Evolutionary conservation across 2,797 vertebrate species (phyloP), one percentile per base, ranked within the genome.

Genomic region (Manis javanica): DNA sequence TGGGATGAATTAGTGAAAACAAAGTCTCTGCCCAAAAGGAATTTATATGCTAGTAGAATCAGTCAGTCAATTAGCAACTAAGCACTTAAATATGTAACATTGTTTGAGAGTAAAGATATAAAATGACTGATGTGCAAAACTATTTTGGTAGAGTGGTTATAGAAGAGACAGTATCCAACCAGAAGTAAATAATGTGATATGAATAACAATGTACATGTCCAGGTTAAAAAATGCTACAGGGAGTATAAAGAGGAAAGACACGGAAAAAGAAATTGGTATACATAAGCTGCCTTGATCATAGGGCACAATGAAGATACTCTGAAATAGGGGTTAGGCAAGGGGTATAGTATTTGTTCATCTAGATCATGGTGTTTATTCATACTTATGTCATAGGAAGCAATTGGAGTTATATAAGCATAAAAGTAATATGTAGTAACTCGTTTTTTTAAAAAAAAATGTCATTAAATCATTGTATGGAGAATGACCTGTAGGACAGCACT

Each of bases 1-100:
- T 87, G 24, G 2, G n/a, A 85, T 85, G 81, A 75, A 77, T 90
- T 69, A 46, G 16, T 74, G 29, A 74, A 87, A 90, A 59, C 9
- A 74, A 7, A 74, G 4, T 37, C 7, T 82, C 42, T 78, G 18
- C 39, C 14, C 46, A 82, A 66, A 37, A 71, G 26, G 3, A 78
- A 57, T 18, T 71, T 91, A 57, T 19, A 71, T 57, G 21, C 26
- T 42, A 6, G 26, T 57, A 63, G 63, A 93, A 16, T 91, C 18
- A 61, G 24, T 90, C 31, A 79, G 57, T n/a, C 14, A 75, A 42
- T 42, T 29, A 83, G 16, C 18, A 68, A n/a, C 3, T 66, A 59
- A 64, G 57, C n/a, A 86, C 7, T 85, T 91, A 69, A 85, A 75
- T 69, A 69, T 53, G 19, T 42, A 63, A 57, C 12, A 81, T 8